Conservation (phyloP, 2,888 invertebrate genomes). For the Salticus scenicus region DNA sequence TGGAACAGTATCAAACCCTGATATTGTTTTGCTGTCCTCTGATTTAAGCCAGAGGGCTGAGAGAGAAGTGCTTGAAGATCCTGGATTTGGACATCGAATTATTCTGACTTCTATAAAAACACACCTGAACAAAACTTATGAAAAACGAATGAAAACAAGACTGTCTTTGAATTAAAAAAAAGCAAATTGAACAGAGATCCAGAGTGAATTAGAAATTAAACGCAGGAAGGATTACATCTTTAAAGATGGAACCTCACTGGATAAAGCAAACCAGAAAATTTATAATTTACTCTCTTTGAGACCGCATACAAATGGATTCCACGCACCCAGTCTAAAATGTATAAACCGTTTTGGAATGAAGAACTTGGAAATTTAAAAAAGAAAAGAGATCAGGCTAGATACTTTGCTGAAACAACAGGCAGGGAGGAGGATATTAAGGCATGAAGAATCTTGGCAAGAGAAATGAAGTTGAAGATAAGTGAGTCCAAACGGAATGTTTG, state of each 20-base stretch:
- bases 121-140: neutral
- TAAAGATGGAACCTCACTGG: too few relatives aligned
- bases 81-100: neutral
- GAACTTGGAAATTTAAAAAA: neutral
- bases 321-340: neutral
- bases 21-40: neutral
- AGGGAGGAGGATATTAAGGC: too few relatives aligned
- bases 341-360: constrained; percentile 6
- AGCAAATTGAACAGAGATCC: too few relatives aligned
- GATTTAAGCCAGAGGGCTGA: neutral
- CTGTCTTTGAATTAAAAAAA: neutral
- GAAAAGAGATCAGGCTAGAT: neutral
- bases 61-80: neutral
- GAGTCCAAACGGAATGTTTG: too few relatives aligned
- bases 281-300: too few relatives aligned
- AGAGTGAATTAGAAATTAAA: too few relatives aligned
- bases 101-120: neutral
- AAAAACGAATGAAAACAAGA: constrained; percentile 11
- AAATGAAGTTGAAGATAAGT: too few relatives aligned
- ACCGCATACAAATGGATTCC: too few relatives aligned
- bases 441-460: too few relatives aligned
- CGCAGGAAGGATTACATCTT: too few relatives aligned
- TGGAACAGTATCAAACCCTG: neutral
- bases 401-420: neutral
- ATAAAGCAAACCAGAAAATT: too few relatives aligned